Conservation (phyloP, 2,113 vertebrate species). For the Myotis yumanensis region DNA sequence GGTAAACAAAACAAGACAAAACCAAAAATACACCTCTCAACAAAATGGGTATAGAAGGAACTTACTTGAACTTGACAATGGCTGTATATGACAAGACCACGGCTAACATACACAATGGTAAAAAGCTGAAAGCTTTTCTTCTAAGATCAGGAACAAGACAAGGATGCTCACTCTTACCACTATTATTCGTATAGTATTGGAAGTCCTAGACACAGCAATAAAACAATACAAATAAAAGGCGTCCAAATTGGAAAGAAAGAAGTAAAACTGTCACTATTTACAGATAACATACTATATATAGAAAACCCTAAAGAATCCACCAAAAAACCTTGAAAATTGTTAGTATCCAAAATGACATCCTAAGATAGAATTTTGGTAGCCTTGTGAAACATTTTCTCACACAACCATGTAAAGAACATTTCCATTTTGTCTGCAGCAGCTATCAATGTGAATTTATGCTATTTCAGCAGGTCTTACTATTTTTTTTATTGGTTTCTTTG, state of each 20-base stretch:
- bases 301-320: not conserved
- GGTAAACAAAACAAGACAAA: not conserved
- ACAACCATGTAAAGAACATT: not conserved
- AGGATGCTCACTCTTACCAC: not conserved
- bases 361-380: slow-evolving; percentile 19
- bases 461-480: not conserved
- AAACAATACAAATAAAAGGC: not conserved
- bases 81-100: not conserved
- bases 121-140: not conserved
- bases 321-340: not conserved
- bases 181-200: not conserved
- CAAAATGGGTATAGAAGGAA: not conserved
- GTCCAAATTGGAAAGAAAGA: not conserved
- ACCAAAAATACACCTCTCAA: not conserved
- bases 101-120: not conserved
- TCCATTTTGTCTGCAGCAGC: not conserved
- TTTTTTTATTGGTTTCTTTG: slow-evolving; percentile 34
- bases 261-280: not conserved
- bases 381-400: not conserved
- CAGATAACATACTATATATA: not conserved
- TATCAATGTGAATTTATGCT: slow-evolving; percentile 14
- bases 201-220: not conserved
- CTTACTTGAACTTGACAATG: not conserved
- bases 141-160: not conserved
- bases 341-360: not conserved